Percentiles rank a stretch among this genome's conserved stretches.
Conservation (phyloP, 2,113 vertebrate species). For the Psophia crepitans region DNA sequence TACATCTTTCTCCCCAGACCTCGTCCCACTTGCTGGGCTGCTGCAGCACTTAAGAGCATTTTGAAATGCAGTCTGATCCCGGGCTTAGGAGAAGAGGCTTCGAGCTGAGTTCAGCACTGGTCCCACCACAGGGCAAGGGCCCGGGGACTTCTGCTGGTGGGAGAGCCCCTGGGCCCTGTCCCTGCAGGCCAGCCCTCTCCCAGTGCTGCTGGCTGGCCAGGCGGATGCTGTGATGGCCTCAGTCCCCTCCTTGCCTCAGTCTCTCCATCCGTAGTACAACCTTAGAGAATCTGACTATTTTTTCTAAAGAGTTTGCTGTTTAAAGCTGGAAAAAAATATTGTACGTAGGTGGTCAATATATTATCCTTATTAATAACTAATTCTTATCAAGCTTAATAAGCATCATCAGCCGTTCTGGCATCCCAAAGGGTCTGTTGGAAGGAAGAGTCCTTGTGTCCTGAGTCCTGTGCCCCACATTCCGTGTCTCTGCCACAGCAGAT, state of each 20-base stretch:
- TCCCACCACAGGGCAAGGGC: not conserved
- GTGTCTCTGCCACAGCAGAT: not conserved
- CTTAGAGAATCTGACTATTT: not conserved
- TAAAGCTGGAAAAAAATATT: not conserved
- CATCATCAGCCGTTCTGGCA: not conserved
- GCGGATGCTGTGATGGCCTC: not conserved
- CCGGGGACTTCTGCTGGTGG: not conserved
- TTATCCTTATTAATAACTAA: not conserved
- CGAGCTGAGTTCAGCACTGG: not conserved
- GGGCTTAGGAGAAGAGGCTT: not conserved
- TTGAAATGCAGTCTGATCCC: conserved; percentile 2
- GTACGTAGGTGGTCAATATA: not conserved
- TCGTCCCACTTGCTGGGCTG: not conserved
- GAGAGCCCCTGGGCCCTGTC: not conserved
- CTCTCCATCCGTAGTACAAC: not conserved
- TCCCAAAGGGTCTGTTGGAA: not conserved
- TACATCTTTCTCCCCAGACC: not conserved
- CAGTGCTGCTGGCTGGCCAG: rapidly evolving
- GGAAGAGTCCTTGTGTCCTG: not conserved
- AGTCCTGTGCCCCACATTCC: not conserved
- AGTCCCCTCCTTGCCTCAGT: not conserved
- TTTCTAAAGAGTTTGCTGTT: not conserved
- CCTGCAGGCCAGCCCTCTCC: not conserved
- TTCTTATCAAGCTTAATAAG: not conserved
- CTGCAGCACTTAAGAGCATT: not conserved